Evolutionary conservation across 2,888 invertebrate genomes (phyloP).

Genomic region (Tenthredo distinguenda): DNA sequence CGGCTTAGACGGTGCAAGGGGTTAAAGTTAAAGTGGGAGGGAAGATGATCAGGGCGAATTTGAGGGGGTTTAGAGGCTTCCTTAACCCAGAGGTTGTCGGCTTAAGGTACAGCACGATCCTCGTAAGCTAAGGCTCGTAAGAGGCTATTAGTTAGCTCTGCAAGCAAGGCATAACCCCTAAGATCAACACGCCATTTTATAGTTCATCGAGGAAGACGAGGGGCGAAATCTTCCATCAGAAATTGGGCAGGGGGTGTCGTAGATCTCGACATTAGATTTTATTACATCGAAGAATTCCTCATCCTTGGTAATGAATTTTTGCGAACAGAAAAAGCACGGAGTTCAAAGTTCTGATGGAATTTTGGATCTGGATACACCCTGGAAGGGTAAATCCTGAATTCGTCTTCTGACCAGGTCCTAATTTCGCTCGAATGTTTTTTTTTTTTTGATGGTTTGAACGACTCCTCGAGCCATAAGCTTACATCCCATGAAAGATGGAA

Average conservation of each 20-base stretch:
- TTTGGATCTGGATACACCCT: too few species aligned
- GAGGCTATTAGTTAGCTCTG: slow-evolving; percentile 77
- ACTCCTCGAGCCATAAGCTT: not conserved
- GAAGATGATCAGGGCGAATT: slow-evolving; percentile 27
- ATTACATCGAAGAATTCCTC: not conserved
- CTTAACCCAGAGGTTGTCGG: slow-evolving; percentile 61
- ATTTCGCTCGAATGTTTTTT: not conserved
- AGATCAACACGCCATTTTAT: slow-evolving; percentile 73
- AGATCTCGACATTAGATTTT: not conserved
- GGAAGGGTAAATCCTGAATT: not conserved
- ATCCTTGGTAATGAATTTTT: too few species aligned
- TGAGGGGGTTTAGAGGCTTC: not conserved
- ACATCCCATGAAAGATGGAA: not conserved
- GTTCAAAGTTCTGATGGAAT: too few species aligned
- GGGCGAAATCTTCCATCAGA: not conserved
- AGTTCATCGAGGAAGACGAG: slow-evolving; percentile 60
- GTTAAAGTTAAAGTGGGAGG: slow-evolving; percentile 12
- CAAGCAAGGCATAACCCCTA: slow-evolving; percentile 73
- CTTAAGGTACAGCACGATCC: slow-evolving; percentile 70
- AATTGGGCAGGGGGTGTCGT: not conserved
- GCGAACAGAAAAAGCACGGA: too few species aligned
- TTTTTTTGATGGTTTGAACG: not conserved
- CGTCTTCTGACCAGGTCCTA: not conserved
- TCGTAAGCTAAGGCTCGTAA: slow-evolving; percentile 74
- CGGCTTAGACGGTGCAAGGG: slow-evolving; percentile 67